Conservation (phyloP, 2,888 invertebrate genomes). For the Leistus spinibarbis region DNA sequence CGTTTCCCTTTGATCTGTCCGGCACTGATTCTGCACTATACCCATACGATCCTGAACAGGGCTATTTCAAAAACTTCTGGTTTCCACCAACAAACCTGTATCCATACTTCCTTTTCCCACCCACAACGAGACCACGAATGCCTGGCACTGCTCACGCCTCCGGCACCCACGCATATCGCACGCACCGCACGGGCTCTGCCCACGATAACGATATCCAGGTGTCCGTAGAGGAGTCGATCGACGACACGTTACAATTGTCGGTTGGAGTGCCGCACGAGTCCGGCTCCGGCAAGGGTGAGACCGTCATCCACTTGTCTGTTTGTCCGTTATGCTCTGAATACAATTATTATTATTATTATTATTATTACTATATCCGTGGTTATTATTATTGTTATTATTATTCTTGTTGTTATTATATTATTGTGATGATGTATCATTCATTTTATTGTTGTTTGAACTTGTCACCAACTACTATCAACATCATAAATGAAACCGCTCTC, state of each 20-base stretch:
- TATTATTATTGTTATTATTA: neutral
- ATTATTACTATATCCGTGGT: too few species aligned
- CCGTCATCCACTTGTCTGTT: conserved; percentile 42
- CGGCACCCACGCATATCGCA: conserved; percentile 56
- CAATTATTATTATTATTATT: neutral
- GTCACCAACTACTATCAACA: too few species aligned
- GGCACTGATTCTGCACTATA: conserved; percentile 65
- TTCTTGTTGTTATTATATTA: neutral
- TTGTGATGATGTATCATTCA: neutral
- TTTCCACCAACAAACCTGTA: conserved; percentile 62
- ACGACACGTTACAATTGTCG: conserved; percentile 55
- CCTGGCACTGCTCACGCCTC: conserved; percentile 52
- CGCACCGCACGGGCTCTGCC: conserved; percentile 55
- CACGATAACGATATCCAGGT: conserved; percentile 52
- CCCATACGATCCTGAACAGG: conserved; percentile 61
- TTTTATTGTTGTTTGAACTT: neutral
- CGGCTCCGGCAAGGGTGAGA: conserved; percentile 38
- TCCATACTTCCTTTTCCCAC: conserved; percentile 68
- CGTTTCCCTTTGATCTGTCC: conserved; percentile 61
- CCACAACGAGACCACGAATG: conserved; percentile 52
- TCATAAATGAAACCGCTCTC: neutral
- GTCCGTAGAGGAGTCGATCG: conserved; percentile 58
- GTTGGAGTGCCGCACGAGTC: conserved; percentile 51
- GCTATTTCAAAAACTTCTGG: conserved; percentile 63
- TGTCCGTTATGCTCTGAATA: conserved; percentile 9